Evolutionary conservation across 1,140 invertebrate species (phyloP).

Genomic region (Ylistrum balloti): DNA sequence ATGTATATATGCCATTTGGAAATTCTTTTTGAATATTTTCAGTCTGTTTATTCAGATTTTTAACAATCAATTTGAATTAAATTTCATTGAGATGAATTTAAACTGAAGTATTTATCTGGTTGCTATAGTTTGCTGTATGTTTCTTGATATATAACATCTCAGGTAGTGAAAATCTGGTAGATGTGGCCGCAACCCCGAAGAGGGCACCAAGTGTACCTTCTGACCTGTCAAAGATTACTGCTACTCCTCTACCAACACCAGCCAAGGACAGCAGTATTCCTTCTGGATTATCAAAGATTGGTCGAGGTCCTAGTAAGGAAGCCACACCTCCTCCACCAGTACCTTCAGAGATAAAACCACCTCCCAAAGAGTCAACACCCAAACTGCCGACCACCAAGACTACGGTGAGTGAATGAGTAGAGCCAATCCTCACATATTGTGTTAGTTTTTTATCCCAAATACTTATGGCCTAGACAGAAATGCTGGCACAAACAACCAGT

Average conservation of each 20-base stretch:
- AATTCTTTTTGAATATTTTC: too few species aligned
- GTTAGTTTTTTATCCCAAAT: too few species aligned
- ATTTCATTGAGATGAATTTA: too few species aligned
- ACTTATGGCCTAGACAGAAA: too few species aligned
- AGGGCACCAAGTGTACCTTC: conserved; percentile 67
- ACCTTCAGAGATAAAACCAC: conserved; percentile 52
- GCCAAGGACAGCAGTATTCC: conserved; percentile 46
- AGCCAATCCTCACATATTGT: too few species aligned
- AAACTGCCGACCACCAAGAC: background rate
- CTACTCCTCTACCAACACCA: conserved; percentile 49
- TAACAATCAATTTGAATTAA: too few species aligned
- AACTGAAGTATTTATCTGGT: too few species aligned
- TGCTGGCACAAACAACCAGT: too few species aligned
- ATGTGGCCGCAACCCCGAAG: conserved; percentile 61
- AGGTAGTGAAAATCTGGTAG: conserved; percentile 75
- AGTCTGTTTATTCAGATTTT: too few species aligned
- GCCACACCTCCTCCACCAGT: background rate
- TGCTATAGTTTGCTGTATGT: background rate
- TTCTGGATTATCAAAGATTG: background rate
- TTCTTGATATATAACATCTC: too few species aligned
- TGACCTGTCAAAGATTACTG: conserved; percentile 56
- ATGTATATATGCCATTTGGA: too few species aligned
- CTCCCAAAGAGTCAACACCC: conserved; percentile 58
- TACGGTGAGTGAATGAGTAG: background rate
- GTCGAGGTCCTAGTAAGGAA: conserved; percentile 55